These are phyloP conservation scores for Odontophorus gujanensis DNA, from an alignment of 2,113 vertebrate genomes.

Conservation along the genomic window DNA sequence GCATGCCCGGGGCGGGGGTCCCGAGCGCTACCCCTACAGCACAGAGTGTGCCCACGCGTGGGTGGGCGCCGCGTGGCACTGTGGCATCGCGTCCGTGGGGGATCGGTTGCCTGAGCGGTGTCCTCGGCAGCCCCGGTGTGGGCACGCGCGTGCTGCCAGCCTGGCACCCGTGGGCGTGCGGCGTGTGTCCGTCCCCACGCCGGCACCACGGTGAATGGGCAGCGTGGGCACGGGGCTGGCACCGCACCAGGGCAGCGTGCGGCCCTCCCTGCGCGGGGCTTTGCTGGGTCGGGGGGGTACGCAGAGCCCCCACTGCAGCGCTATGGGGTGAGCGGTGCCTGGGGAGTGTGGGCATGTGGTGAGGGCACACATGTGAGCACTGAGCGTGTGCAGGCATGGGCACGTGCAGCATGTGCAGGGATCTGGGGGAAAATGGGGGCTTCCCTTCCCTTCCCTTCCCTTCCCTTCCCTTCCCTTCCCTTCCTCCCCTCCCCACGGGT, in stretches of 20 bases:
- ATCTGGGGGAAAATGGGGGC: neutral
- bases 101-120: neutral
- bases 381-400: neutral
- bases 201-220: neutral
- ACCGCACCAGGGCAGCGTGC: neutral
- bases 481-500: fast-evolving
- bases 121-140: neutral
- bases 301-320: neutral
- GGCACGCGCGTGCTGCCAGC: neutral
- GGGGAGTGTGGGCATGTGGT: neutral
- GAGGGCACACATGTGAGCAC: constrained; percentile 31
- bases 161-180: neutral
- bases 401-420: constrained; percentile 5
- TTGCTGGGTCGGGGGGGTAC: neutral
- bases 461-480: too few species aligned
- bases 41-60: neutral
- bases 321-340: neutral
- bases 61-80: neutral
- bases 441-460: too few species aligned
- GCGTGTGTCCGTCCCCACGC: neutral
- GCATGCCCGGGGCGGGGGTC: neutral
- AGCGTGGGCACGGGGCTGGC: neutral
- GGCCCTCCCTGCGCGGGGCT: neutral
- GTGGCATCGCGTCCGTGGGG: neutral
- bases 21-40: neutral